Evolutionary conservation across 2,113 vertebrate species (phyloP).

Genomic region (Malaclemys terrapin): DNA sequence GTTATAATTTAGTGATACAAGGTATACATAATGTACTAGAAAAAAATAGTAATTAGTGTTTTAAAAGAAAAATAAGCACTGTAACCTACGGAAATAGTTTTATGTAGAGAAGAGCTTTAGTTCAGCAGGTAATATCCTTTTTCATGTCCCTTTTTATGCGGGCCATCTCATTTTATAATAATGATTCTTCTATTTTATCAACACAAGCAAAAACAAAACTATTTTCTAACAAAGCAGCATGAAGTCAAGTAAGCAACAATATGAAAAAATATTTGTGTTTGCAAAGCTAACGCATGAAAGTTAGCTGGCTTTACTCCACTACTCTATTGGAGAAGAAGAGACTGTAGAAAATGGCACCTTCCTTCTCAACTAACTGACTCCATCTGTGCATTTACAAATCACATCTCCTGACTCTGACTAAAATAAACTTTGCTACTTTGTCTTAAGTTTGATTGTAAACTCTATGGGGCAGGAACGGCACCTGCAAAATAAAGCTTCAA

Average conservation of each 20-base stretch:
- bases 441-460: neutral
- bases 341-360: neutral
- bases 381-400: neutral
- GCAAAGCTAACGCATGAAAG: neutral
- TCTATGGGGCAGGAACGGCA: neutral
- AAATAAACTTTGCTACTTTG: neutral
- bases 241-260: neutral
- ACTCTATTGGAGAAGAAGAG: neutral
- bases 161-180: neutral
- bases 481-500: neutral
- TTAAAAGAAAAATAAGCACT: neutral
- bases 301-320: neutral
- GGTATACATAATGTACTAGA: conserved; percentile 15
- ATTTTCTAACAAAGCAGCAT: neutral
- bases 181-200: neutral
- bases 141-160: neutral
- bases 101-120: neutral
- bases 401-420: neutral
- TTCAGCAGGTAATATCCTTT: neutral
- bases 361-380: neutral
- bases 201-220: neutral
- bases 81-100: conserved; percentile 3
- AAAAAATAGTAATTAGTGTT: neutral
- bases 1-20: neutral
- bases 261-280: neutral